phyloP scores from a whole-genome alignment of 2,888 invertebrate genomes.

The Hyposoter didymator region DNA sequence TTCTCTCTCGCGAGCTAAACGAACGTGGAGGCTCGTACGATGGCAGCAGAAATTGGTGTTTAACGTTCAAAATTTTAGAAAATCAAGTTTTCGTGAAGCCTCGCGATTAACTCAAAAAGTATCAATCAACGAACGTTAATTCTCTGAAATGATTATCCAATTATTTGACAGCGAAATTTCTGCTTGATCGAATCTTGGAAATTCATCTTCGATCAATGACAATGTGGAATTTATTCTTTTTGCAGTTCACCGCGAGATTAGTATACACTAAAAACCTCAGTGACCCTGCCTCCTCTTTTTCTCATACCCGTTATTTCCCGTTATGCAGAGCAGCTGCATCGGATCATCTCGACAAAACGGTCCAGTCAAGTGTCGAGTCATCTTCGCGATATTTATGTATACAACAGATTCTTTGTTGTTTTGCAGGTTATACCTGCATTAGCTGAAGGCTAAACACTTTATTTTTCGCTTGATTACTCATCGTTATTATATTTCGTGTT shows the following conservation, averaged over 20 bases:
- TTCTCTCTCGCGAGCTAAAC: not conserved
- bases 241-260: constrained; percentile 23
- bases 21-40: too few relatives aligned
- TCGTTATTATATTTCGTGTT: not conserved
- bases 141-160: too few relatives aligned
- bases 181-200: not conserved
- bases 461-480: not conserved
- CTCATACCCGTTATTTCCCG: constrained; percentile 53
- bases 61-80: too few relatives aligned
- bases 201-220: not conserved
- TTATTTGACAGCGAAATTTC: too few relatives aligned
- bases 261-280: constrained; percentile 26
- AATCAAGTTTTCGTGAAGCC: too few relatives aligned
- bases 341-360: constrained; percentile 58
- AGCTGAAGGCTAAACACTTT: not conserved
- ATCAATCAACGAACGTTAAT: too few relatives aligned
- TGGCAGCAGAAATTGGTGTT: too few relatives aligned
- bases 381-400: constrained; percentile 30
- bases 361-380: constrained; percentile 62
- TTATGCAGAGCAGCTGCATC: constrained; percentile 66
- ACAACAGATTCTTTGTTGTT: not conserved
- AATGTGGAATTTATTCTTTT: not conserved
- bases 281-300: constrained; percentile 6
- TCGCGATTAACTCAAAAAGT: too few relatives aligned
- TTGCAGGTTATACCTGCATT: not conserved